phyloP scores from a whole-genome alignment of 2,797 vertebrate species.

The Balearica regulorum region DNA sequence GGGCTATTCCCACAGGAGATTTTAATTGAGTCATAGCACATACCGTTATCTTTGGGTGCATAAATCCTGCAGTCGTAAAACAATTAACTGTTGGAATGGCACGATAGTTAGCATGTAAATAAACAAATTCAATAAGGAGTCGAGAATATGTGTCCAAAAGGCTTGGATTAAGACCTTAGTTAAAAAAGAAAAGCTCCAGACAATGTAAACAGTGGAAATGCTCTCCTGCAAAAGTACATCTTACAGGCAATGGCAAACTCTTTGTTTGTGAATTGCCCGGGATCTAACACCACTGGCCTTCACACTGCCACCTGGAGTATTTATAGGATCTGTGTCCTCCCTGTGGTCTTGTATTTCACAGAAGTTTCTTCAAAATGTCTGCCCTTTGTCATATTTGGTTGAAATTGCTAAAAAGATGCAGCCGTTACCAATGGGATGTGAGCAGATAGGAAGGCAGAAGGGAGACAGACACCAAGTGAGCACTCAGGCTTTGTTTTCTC shows the following conservation, averaged over 20 bases:
- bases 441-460: not conserved
- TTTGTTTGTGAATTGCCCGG: not conserved
- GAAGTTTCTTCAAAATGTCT: not conserved
- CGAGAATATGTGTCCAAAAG: not conserved
- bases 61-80: not conserved
- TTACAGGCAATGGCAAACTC: not conserved
- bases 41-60: not conserved
- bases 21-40: not conserved
- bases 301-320: not conserved
- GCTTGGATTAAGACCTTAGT: not conserved
- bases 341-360: not conserved
- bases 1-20: not conserved
- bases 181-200: not conserved
- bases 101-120: not conserved
- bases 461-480: not conserved
- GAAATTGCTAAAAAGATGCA: not conserved
- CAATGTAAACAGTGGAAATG: not conserved
- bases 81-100: not conserved
- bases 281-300: not conserved
- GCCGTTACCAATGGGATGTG: not conserved
- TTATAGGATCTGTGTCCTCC: not conserved
- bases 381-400: not conserved
- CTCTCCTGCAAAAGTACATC: not conserved
- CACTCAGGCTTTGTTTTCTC: not conserved
- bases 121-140: not conserved